Evolutionary conservation across 30 jellyfish, hydroid and myxozoan species (phyloP), one percentile per base, ranked within the genome.

Genomic region (Nemopilema nomurai): DNA sequence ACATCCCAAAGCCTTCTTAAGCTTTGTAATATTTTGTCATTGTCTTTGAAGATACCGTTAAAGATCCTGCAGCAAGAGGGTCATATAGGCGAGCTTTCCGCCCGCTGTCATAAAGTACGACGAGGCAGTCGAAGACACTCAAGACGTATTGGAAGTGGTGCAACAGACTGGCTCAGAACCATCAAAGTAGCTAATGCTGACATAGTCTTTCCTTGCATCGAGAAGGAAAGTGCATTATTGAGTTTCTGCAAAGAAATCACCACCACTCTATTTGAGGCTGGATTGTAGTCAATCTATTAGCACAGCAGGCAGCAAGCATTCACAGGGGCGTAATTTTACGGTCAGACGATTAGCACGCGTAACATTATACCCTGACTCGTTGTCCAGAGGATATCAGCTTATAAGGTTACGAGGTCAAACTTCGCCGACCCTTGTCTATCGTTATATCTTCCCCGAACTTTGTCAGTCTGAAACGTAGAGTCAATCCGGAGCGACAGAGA

Each of bases 371-470:
- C 75, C 17, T 49, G 82, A 51, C 57, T 80, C 18, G 67, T n/a
- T 70, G 65, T 80, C 90, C 51, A 49, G 69, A 70, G 90, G 90
- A 80, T 67, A 72, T 68, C 90, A 67, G 78, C 82, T 80, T 80
- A 67, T 16, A 51, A 71, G 90, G 74, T 80, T 66, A 80, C 90
- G 71, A 80, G 90, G 90, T 80, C 83, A 80, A 80, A 49, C 90
- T 63, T 9, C 18, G 76, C 57, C 62, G 86, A 32, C 57, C 86
- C 49, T 52, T 76, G 86, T 51, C 53, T 57, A 21, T 30, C n/a
- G 29, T 25, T 28, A 50, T 26, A 24, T 63, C 73, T n/a, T n/a
- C n/a, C n/a, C n/a, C n/a, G n/a, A n/a, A n/a, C n/a, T n/a, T n/a
- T n/a, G n/a, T n/a, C 72, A 63, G 25, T 63, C 28, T 63, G 72